Percentiles rank a stretch among this genome's conserved stretches.
Conservation (phyloP, 2,888 invertebrate species). For the Therioaphis trifolii region DNA sequence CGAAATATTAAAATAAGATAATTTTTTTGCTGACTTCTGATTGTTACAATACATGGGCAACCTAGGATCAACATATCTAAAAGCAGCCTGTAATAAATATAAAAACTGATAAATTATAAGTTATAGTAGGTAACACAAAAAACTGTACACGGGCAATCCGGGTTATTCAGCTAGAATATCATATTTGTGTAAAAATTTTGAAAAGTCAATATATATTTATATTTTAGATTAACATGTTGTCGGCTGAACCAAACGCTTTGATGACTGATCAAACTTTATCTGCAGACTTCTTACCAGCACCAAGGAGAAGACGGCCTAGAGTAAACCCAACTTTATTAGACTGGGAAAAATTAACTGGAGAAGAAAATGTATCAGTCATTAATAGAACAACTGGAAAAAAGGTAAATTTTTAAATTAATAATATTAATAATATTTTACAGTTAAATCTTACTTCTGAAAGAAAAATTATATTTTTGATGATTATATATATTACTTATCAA, state of each 20-base stretch:
- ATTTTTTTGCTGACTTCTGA: no score
- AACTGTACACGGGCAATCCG: no score
- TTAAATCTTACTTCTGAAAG: no score
- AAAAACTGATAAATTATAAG: no score
- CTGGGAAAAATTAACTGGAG: slow-evolving; percentile 84
- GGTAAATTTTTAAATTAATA: slow-evolving; percentile 68
- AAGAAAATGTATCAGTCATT: slow-evolving; percentile 95
- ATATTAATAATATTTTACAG: neutral
- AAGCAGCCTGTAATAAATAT: no score
- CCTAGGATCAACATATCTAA: no score
- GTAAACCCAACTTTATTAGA: slow-evolving; percentile 81
- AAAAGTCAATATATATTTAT: neutral
- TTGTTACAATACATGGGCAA: no score
- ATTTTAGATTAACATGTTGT: slow-evolving; percentile 83
- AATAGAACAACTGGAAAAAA: slow-evolving; percentile 91
- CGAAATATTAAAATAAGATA: no score
- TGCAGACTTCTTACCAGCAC: slow-evolving; percentile 72
- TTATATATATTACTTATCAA: slow-evolving; percentile 27
- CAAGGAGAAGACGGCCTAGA: slow-evolving; percentile 75
- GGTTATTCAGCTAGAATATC: no score
- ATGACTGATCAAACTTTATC: slow-evolving; percentile 73
- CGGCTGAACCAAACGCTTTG: slow-evolving; percentile 78
- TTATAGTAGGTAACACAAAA: no score
- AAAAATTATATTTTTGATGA: no score
- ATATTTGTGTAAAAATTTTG: neutral